Evolutionary conservation across 2,888 invertebrate species (phyloP), one percentile per base, ranked within the genome.

Genomic region (Parascotia fuliginaria): DNA sequence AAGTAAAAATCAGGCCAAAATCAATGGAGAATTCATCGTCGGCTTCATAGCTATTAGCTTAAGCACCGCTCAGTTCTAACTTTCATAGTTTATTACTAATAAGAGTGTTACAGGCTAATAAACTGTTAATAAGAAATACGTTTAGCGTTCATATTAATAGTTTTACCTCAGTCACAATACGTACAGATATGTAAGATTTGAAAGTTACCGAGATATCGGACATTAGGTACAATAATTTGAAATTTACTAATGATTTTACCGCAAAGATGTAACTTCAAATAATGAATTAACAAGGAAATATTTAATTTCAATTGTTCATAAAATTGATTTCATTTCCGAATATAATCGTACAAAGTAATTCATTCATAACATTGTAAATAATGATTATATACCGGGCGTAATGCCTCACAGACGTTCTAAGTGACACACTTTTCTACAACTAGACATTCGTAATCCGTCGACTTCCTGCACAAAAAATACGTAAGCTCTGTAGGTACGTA

Each of bases 391-490:
- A 65, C 37, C 28, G 19, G 47, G 43, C 47, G 43, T 60, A 53
- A 44, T 27, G 46, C 14, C 24, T 42, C 36, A 42, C 42, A 52
- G 38, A 38, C 47, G 42, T 31, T 31, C 28, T 48, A 63, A 54
- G 62, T 70, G 69, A 63, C 70, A 71, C 63, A 65, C 51, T 64
- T 60, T 53, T 55, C 57, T 47, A 29, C 51, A 48, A 56, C 56
- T 60, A 56, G 60, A 42, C 45, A 54, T 60, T 65, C 48, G 62
- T 69, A 72, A 70, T 74, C 64, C 63, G 51, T 48, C 60, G 33
- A 68, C 62, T 75, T 77, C 77, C 77, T 74, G 67, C 60, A 74
- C 72, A 77, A 80, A 77, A 78, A 78, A 73, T 75, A 76, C 75
- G 74, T 70, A 71, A 79, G 71, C 65, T 70, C 55, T 67, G 59